A percentile compares a stretch with the other conserved stretches of the same genome.
Evolutionary conservation across 2,888 invertebrate species (phyloP).

Genomic region (Aporophyla nigra): DNA sequence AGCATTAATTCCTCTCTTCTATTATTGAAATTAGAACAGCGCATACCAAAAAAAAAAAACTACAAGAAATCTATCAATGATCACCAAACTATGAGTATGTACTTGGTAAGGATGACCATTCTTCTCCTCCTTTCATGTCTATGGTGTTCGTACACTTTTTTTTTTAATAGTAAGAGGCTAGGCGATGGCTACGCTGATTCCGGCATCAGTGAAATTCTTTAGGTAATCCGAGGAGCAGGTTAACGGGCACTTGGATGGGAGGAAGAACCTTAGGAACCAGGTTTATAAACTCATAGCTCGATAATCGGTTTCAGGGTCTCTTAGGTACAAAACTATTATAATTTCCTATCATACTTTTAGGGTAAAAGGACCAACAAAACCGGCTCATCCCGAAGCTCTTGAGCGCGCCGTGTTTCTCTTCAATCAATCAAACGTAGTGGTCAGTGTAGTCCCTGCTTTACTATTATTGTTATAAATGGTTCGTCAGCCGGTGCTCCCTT

Average conservation of each 20-base stretch:
- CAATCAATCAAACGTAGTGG: conserved; percentile 74
- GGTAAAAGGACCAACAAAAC: conserved; percentile 20
- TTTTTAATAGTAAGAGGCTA: neutral
- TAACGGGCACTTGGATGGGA: neutral
- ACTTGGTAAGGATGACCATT: too few species aligned
- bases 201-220: neutral
- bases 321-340: neutral
- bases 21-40: neutral
- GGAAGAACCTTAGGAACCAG: too few species aligned
- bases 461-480: conserved; percentile 64
- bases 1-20: neutral
- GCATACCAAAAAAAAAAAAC: too few species aligned
- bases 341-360: neutral
- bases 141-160: too few species aligned
- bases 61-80: too few species aligned
- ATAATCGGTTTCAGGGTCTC: too few species aligned
- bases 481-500: conserved; percentile 51
- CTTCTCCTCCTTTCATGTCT: too few species aligned
- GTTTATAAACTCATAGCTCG: too few species aligned
- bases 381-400: conserved; percentile 33
- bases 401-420: conserved; percentile 55
- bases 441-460: conserved; percentile 50
- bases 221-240: neutral
- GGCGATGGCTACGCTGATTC: neutral
- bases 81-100: too few species aligned